phyloP scores from a whole-genome alignment of 2,888 invertebrate genomes.

The Drosophila ezoana region DNA sequence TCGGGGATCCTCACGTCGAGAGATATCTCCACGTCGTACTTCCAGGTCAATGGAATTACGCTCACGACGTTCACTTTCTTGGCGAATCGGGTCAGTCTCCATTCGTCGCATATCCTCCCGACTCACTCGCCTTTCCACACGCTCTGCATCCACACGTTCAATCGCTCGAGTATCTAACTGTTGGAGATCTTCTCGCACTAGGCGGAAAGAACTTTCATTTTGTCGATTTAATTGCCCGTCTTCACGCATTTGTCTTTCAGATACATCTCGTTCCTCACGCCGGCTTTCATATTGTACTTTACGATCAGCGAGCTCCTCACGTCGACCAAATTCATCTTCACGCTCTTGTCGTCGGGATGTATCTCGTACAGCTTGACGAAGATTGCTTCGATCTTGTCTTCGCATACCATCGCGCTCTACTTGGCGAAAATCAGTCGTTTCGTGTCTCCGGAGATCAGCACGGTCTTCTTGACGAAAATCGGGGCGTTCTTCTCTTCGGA shows the following conservation, averaged over 20 bases:
- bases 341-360: background rate
- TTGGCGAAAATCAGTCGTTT: too few relatives aligned
- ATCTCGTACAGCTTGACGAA: background rate
- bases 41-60: background rate
- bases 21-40: background rate
- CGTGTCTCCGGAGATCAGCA: background rate
- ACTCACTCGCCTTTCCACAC: background rate
- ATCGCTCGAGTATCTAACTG: background rate
- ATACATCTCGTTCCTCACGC: background rate
- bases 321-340: background rate
- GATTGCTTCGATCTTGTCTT: background rate
- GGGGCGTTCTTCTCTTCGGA: background rate
- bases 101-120: background rate
- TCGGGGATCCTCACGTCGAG: conserved; percentile 12
- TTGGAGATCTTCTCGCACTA: background rate
- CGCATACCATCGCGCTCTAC: background rate
- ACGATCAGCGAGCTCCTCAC: background rate
- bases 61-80: conserved; percentile 3
- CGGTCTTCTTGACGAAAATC: background rate
- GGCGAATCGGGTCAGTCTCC: background rate
- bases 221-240: background rate
- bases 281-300: too few relatives aligned
- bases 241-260: background rate
- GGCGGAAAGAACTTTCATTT: background rate
- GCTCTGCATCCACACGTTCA: background rate